Percentiles rank a stretch among this genome's conserved stretches.
phyloP scores from a whole-genome alignment of 2,888 invertebrate species.

The Cosmia trapezina region DNA sequence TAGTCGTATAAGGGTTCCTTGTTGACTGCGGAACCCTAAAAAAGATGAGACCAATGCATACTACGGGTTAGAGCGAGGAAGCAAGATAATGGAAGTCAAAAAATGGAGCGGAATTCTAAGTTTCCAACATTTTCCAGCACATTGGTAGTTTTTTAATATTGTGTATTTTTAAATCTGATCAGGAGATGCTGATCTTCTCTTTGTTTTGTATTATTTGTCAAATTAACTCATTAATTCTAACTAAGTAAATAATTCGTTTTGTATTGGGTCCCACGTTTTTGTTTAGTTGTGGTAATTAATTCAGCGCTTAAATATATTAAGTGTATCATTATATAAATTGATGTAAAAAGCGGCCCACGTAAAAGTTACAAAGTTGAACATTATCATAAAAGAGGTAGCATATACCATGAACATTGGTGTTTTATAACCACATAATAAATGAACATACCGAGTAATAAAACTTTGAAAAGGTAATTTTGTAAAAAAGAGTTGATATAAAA shows the following conservation, averaged over 20 bases:
- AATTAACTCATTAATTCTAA: too few relatives aligned
- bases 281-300: slow-evolving; percentile 4
- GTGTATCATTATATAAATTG: slow-evolving; percentile 3
- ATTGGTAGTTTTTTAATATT: background rate
- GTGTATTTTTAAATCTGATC: too few relatives aligned
- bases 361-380: slow-evolving; percentile 10
- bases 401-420: slow-evolving; percentile 14
- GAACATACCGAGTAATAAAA: background rate
- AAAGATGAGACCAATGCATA: background rate
- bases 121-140: background rate
- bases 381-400: slow-evolving; percentile 5
- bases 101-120: background rate
- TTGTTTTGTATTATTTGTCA: background rate
- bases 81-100: background rate
- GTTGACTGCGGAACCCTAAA: too few relatives aligned
- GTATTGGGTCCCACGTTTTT: slow-evolving; percentile 21
- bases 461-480: background rate
- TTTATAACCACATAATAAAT: slow-evolving; percentile 9
- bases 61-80: background rate
- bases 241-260: slow-evolving; percentile 1
- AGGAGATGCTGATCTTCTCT: too few relatives aligned
- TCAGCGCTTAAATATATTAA: background rate
- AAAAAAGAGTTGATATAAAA: background rate
- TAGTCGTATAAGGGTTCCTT: too few relatives aligned
- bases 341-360: background rate